These are phyloP conservation scores for Australoheros scitulus DNA, from an alignment of 2,113 vertebrate genomes.

Conservation along the genomic window DNA sequence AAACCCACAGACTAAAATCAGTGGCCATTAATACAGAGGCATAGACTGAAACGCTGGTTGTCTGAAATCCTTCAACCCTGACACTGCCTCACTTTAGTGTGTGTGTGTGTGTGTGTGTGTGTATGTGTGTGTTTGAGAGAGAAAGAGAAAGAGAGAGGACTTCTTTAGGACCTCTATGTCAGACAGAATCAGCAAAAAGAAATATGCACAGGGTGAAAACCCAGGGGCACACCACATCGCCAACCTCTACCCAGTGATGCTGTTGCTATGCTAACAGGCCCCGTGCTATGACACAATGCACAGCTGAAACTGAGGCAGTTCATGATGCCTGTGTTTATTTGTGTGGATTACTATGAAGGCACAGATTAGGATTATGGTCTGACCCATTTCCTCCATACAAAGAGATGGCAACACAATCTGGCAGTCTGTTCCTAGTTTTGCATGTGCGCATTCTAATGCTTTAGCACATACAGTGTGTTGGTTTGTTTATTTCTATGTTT, in stretches of 20 bases:
- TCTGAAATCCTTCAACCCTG: conserved; percentile 37
- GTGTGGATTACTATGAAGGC: conserved; percentile 61
- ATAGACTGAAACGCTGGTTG: conserved; percentile 15
- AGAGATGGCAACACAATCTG: conserved; percentile 45
- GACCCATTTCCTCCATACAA: conserved; percentile 68
- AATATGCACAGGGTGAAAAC: conserved; percentile 11
- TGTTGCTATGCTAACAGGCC: conserved; percentile 42
- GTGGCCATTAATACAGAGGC: conserved; percentile 20
- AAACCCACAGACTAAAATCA: conserved; percentile 5
- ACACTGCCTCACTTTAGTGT: neutral
- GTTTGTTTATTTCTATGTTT: neutral
- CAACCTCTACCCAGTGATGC: neutral
- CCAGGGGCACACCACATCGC: conserved; percentile 14
- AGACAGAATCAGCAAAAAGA: conserved; percentile 9
- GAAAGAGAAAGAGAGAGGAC: no score
- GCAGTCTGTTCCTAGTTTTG: conserved; percentile 28
- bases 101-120: conserved; percentile 2
- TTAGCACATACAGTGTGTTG: neutral
- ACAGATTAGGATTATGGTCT: conserved; percentile 73
- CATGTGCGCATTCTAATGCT: neutral
- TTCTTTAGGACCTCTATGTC: conserved; percentile 12
- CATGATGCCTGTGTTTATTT: conserved; percentile 41
- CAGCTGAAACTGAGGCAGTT: conserved; percentile 21
- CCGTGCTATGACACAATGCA: neutral
- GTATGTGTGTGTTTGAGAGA: neutral